Base-by-base conservation (phyloP, 1,140 invertebrate species). In the Oedothorax gibbosus region DNA sequence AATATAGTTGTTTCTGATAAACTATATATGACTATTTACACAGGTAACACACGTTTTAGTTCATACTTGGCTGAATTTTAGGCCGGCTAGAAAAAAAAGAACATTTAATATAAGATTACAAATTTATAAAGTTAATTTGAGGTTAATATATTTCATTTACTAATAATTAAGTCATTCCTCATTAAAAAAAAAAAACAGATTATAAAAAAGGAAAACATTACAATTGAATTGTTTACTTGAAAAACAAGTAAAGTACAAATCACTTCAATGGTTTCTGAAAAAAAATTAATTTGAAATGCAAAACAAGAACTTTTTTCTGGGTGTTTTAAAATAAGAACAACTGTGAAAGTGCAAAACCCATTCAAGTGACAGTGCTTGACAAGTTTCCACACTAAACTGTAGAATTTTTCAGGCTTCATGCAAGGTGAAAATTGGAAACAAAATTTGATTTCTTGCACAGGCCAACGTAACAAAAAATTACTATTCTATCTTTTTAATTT, bases 21-120 rank as follows among this genome's bases (percentile, higher is more conserved):
- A 18, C 10, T 21, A 21, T 18, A 20, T 21, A 9, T 66, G 64
- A 54, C 54, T 69, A 15, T 50, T 11, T 69, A 69, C 66, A 18
- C 11, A 7, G 51, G 8, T 51, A n/a, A 71, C 12, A 18, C 20
- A 71, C 49, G 12, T 2, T 20, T 53, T 8, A 71, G 0, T 12
- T 85, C 71, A 88, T 14, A 88, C 87, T 66, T 87, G 87, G 85
- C 87, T 88, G 65, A 87, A 88, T 65, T 88, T 88, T 50, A 88
- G 83, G 54, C 87, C 87, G 81, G 87, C 87, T 88, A 66, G 51
- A 80, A 78, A 71, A 57, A 35, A 81, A 18, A 77, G 72, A 69
- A 50, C 20, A 83, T 79, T 78, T 56, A 35, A 62, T 20, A 50
- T 60, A 57, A 75, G 64, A 9, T 71, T 21, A 73, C 21, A 53